Percentiles rank a stretch among this genome's conserved stretches.
phyloP scores from a whole-genome alignment of 2,797 vertebrate species.

The Ibycter americanus region DNA sequence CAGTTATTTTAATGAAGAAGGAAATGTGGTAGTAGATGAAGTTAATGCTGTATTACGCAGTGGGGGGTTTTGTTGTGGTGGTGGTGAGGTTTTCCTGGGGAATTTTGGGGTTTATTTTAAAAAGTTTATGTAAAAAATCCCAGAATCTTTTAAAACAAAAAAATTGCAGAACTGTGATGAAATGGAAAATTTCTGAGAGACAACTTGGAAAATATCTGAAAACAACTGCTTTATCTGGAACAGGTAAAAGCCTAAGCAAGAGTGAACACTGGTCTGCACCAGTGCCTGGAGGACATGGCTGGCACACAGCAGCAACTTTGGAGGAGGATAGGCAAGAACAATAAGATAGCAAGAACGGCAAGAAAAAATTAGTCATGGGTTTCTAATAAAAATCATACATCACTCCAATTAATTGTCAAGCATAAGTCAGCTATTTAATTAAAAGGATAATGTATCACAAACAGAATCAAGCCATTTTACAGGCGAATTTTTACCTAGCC shows the following conservation, averaged over 20 bases:
- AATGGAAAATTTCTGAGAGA: conserved; percentile 37
- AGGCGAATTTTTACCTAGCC: neutral
- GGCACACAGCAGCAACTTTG: neutral
- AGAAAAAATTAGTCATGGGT: conserved; percentile 64
- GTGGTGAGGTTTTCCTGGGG: neutral
- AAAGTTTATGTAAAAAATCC: neutral
- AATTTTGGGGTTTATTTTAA: neutral
- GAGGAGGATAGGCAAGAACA: conserved; percentile 38
- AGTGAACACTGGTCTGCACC: conserved; percentile 31
- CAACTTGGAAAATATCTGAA: neutral
- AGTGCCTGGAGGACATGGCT: conserved; percentile 56
- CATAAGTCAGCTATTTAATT: conserved; percentile 51
- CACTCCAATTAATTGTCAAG: conserved; percentile 30
- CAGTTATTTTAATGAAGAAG: neutral
- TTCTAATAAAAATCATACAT: conserved; percentile 47
- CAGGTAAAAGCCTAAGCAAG: conserved; percentile 26
- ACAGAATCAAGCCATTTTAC: neutral
- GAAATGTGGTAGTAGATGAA: neutral
- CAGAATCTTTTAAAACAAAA: neutral
- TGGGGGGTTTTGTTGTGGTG: neutral
- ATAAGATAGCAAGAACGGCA: neutral
- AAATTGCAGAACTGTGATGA: neutral
- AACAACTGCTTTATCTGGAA: conserved; percentile 35
- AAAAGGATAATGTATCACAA: neutral
- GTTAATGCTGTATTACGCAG: neutral